Conservation (phyloP, 2,113 vertebrate species). For the Jaculus jaculus region DNA sequence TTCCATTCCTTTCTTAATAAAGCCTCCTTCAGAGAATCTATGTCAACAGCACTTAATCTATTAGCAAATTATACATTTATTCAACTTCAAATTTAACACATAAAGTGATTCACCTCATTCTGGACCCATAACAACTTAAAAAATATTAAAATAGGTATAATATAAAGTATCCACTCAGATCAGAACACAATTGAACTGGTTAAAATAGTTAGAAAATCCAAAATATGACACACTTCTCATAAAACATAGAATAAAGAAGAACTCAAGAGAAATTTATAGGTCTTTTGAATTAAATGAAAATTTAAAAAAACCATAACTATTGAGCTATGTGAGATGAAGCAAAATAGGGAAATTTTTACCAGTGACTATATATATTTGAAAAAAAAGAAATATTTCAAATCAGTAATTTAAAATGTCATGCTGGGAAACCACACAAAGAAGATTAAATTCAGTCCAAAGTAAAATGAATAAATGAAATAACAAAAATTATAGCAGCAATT, state of each 20-base stretch:
- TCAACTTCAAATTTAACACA: background rate
- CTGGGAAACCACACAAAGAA: background rate
- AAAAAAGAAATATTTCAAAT: background rate
- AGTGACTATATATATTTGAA: background rate
- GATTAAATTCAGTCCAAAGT: conserved; percentile 11
- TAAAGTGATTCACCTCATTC: background rate
- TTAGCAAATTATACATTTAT: background rate
- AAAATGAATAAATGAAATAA: conserved; percentile 30
- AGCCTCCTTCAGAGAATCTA: background rate
- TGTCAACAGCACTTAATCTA: background rate
- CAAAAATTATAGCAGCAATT: conserved; percentile 23
- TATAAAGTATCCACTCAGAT: background rate
- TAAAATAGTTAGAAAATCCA: background rate
- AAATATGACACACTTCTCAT: background rate
- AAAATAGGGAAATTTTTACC: background rate
- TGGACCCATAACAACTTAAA: background rate
- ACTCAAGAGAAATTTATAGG: background rate
- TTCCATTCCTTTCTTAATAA: background rate
- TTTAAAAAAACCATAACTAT: background rate
- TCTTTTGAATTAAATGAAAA: conserved; percentile 15
- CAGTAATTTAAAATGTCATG: background rate
- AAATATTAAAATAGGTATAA: background rate
- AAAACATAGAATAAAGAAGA: background rate
- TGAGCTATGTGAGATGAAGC: background rate
- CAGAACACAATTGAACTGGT: background rate